These are phyloP conservation scores for Siniperca scherzeri DNA, from an alignment of 2,797 vertebrate species.

Conservation along the genomic window DNA sequence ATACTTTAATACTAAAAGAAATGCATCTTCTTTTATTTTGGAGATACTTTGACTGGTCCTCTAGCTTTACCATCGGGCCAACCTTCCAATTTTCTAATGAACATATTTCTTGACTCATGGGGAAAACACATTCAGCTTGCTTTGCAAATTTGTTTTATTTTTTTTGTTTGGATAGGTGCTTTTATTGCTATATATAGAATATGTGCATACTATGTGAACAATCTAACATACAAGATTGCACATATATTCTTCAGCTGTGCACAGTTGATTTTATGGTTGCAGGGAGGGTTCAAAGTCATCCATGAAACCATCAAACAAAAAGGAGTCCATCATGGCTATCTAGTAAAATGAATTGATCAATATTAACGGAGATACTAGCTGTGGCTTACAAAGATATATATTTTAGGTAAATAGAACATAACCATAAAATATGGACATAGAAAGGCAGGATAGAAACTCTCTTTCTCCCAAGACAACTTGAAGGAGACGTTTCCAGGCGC, in stretches of 20 bases:
- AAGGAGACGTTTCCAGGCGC: slow-evolving; percentile 19
- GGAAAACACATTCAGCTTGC: neutral
- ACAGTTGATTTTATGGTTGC: neutral
- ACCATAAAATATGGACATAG: neutral
- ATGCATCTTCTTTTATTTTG: neutral
- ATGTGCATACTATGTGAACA: neutral
- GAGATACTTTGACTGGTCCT: neutral
- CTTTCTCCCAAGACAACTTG: neutral
- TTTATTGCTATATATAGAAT: neutral
- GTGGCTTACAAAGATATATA: neutral
- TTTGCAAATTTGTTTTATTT: neutral
- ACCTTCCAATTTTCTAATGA: neutral
- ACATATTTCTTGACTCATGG: neutral
- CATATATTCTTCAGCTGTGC: neutral
- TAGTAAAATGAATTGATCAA: neutral
- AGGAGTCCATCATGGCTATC: neutral
- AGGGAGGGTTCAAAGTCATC: neutral
- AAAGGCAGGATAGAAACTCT: neutral
- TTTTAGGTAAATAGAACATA: neutral
- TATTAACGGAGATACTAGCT: too few species aligned
- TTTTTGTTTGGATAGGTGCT: neutral
- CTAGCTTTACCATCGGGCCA: neutral
- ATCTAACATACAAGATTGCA: neutral
- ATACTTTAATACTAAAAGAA: neutral
- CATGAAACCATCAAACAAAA: neutral